A percentile compares a stretch with the other conserved stretches of the same genome.
phyloP scores from a whole-genome alignment of 2,888 invertebrate genomes.

The Pristionchus fissidentatus region DNA sequence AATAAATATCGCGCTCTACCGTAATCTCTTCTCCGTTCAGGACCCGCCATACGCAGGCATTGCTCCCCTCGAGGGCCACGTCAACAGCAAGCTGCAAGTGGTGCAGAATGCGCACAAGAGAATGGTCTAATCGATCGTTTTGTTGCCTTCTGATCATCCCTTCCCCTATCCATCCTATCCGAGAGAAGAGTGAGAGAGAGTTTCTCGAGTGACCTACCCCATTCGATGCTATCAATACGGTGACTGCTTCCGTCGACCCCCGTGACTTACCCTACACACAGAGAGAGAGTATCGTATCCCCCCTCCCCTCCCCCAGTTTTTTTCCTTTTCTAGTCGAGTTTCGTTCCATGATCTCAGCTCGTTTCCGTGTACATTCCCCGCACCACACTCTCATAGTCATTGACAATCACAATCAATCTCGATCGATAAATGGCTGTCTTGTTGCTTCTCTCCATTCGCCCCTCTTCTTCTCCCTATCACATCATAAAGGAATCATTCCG shows the following conservation, averaged over 20 bases:
- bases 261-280: conserved; percentile 21
- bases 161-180: not conserved
- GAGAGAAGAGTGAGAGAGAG: conserved; percentile 40
- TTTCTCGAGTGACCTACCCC: not conserved
- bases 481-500: conserved; percentile 30
- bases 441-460: not conserved
- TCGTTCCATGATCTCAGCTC: conserved; percentile 36
- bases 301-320: not conserved
- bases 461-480: not conserved
- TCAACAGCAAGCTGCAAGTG: conserved; percentile 74
- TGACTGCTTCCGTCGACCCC: conserved; percentile 21
- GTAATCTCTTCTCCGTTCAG: not conserved
- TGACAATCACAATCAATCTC: not conserved
- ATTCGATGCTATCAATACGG: conserved; percentile 35
- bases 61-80: conserved; percentile 74
- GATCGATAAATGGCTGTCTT: conserved; percentile 36
- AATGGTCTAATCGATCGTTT: conserved; percentile 58
- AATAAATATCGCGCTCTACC: not conserved
- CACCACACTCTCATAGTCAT: conserved; percentile 25
- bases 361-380: conserved; percentile 34
- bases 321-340: conserved; percentile 8
- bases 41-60: conserved; percentile 88
- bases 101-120: conserved; percentile 76
- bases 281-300: conserved; percentile 33
- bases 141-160: not conserved